Evolutionary conservation across 2,888 invertebrate species (phyloP), one percentile per base, ranked within the genome.

Genomic region (Panorpa germanica): DNA sequence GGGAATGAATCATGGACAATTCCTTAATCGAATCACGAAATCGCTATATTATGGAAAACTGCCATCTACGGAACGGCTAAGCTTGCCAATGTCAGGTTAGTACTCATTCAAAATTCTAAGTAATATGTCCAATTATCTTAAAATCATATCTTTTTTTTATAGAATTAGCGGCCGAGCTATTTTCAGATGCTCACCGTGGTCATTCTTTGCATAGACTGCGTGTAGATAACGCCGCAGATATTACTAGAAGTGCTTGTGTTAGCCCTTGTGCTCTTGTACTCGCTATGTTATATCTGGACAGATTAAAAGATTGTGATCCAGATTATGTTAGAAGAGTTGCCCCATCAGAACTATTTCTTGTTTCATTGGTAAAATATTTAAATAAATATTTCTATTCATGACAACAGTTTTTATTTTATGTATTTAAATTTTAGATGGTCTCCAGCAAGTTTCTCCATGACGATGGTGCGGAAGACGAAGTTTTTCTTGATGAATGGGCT

Each of bases 401-500:
- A 10, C 5, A 19, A 24, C 28, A 5, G 21, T 13, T 15, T 9
- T 17, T 17, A 28, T n/a, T 9, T 10, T 25, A 27, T 25, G 26
- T 37, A 33, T 37, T 34, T 35, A 37, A 43, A 39, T 40, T 50
- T 7, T 49, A 91, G 91, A 81, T 95, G 80, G 77, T 95, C 43
- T 91, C 95, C 31, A 90, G 86, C 45, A 96, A 96, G 61, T 93
- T 86, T 55, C 59, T 90, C 41, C 82, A 91, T 54, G 90, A 91
- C 45, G 81, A 85, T 45, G 90, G 88, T 22, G 83, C 85, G 47
- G 78, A 82, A 38, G 90, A 90, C 47, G 86, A 88, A 52, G 82
- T 86, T 38, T 72, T 81, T 48, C 75, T 88, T 47, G 73, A 77
- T 33, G 88, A 91, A 55, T 96, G 95, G 93, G 91, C 95, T 9